Evolutionary conservation across 2,888 invertebrate genomes (phyloP).

Genomic region (Chrysodeixis includens): DNA sequence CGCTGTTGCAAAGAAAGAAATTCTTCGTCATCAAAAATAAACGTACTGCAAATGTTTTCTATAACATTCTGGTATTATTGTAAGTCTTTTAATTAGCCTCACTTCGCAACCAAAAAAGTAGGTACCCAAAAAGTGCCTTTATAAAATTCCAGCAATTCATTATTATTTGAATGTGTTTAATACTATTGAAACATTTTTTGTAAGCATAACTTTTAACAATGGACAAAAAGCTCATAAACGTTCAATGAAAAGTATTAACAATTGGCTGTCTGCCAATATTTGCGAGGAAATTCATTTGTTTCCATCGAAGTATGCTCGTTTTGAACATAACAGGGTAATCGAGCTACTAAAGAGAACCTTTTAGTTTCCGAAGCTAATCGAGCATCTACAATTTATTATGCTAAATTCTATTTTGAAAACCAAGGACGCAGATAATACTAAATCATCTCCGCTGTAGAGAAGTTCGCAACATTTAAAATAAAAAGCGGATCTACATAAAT

Average conservation of each 20-base stretch:
- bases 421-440: neutral
- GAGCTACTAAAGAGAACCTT: constrained; percentile 20
- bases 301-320: constrained; percentile 57
- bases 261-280: constrained; percentile 70
- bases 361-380: constrained; percentile 12
- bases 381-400: neutral
- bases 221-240: constrained; percentile 35
- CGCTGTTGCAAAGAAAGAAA: neutral
- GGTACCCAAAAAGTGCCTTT: neutral
- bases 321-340: constrained; percentile 37
- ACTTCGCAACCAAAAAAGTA: too few species aligned
- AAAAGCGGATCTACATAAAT: neutral
- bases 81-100: neutral
- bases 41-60: neutral
- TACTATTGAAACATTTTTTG: neutral
- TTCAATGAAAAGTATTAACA: constrained; percentile 67
- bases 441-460: neutral
- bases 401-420: neutral
- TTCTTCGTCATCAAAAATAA: neutral
- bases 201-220: neutral
- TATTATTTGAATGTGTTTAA: neutral
- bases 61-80: neutral
- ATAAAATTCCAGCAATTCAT: neutral
- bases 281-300: constrained; percentile 69
- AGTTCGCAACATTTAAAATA: neutral